These are phyloP conservation scores for Deroptyus accipitrinus DNA, from an alignment of 2,113 vertebrate genomes.

Conservation along the genomic window DNA sequence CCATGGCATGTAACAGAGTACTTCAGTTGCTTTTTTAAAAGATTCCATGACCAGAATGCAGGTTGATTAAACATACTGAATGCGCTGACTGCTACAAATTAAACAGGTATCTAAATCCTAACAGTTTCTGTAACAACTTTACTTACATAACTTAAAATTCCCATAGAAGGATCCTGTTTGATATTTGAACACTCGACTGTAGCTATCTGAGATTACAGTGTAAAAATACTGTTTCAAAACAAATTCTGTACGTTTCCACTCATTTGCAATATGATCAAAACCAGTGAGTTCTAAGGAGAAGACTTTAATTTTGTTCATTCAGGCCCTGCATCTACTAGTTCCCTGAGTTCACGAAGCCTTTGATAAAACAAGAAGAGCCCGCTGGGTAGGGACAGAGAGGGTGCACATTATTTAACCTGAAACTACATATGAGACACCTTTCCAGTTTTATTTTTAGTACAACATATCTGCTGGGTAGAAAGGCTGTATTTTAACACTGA, in stretches of 20 bases:
- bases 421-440: constrained; percentile 10
- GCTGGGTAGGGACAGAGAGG: neutral
- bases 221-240: neutral
- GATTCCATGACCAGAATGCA: accelerated
- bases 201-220: neutral
- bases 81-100: neutral
- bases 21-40: accelerated
- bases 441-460: constrained; percentile 49
- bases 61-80: neutral
- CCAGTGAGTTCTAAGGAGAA: neutral
- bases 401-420: neutral
- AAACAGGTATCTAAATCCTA: neutral
- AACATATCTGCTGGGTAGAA: neutral
- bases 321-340: neutral
- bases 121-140: neutral
- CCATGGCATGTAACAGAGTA: neutral
- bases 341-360: neutral
- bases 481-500: constrained; percentile 6
- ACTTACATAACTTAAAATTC: neutral
- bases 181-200: neutral
- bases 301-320: neutral
- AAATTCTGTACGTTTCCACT: neutral
- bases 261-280: neutral
- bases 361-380: neutral
- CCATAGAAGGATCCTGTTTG: neutral